Base-by-base conservation (phyloP, 2,888 invertebrate species). In the Acrocyrtus sp. region DNA sequence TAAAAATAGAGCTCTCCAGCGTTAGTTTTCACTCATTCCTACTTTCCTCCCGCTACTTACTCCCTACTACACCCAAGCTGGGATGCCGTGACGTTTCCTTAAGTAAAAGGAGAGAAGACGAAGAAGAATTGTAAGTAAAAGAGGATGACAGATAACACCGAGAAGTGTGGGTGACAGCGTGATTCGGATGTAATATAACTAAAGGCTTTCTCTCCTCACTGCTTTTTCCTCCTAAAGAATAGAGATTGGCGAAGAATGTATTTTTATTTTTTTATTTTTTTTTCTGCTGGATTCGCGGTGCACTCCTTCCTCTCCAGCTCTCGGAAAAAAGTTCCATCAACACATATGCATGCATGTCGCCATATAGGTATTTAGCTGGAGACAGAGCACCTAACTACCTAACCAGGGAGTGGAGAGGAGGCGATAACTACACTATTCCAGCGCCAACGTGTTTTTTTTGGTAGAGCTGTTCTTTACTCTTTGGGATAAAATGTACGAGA, bases 131-230 rank as follows among this genome's bases (percentile, higher is more conserved):
- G 68, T 58, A 47, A 50, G 67, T 57, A 67, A 68, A 68, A 60
- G 41, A 53, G 68, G 68, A 68, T 68, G 68, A 68, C 68, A 68
- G 68, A 68, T 68, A 68, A 60, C 68, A 68, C 53, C 34, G 47
- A 68, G 47, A 68, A 68, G 68, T 68, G 68, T 68, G 68, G 60
- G 58, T 68, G 68, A 68, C 68, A 68, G 68, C 58, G 45, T 68
- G 68, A 68, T 68, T 60, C 60, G 43, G 68, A 68, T 68, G 61
- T 68, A 68, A 58, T 34, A 63, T 51, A 43, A 63, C 43, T 56
- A 66, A 66, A 65, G 54, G 54, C 65, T 65, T 56, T 65, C 62
- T 21, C 48, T 58, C 39, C 24, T 57, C 43, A 24, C 21, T 50
- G 34, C 48, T 22, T 26, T 27, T 15, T 48, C 29, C 26, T 34